Evolutionary conservation across 2,888 invertebrate species (phyloP), one percentile per base, ranked within the genome.

Genomic region (Drosophila meridiana): DNA sequence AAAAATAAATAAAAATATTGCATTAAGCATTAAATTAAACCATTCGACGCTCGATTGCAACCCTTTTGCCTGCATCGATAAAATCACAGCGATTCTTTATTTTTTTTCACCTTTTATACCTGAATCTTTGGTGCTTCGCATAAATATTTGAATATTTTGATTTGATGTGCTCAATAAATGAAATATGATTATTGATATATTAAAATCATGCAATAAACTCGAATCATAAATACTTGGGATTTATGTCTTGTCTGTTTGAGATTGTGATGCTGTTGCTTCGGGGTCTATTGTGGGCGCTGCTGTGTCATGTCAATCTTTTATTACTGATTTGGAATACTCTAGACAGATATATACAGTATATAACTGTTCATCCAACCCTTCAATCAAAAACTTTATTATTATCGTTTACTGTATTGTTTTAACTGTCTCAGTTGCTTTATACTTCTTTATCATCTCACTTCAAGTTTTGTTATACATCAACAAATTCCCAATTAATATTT

Each of bases 21-120:
- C 57, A 58, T 38, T n/a, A 40, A 66, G 28, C 69, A 66, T 66
- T 57, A 57, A 68, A 68, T 57, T 38, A 40, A 48, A 26, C 45
- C 38, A 40, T 50, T 5, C 28, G 34, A 11, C 28, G 2, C 38
- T 20, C 34, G 26, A 3, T 52, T 50, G 38, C 50, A n/a, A 38
- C 32, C 26, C n/a, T n/a, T 66, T 53, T n/a, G 40, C 11, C n/a
- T 38, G 34, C 26, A 5, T 3, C 26, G 4, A 4, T 53, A 8
- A 52, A 66, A 38, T 50, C 30, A 11, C 8, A 52, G 9, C 13
- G 13, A 20, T 56, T 68, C 36, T 56, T 68, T 30, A 26, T 32
- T 45, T 38, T 36, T 48, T 34, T 36, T 5, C 20, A 20, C 20
- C n/a, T 38, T 14, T 47, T n/a, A 14, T 56, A 26, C 34, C 20